These are phyloP conservation scores for Pterostichus madidus DNA, from an alignment of 2,888 invertebrate species.

Conservation along the genomic window DNA sequence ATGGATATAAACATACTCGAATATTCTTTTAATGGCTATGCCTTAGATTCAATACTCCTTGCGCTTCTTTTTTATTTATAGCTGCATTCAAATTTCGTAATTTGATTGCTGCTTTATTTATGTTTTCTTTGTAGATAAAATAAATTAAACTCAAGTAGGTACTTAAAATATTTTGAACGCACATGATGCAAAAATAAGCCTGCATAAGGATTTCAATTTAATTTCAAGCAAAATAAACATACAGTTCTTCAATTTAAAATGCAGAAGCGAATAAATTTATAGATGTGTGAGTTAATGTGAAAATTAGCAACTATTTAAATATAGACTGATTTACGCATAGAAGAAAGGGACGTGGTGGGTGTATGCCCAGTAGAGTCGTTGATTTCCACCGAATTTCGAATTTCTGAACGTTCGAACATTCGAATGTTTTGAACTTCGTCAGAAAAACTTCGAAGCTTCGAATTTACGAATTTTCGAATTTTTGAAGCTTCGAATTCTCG, in stretches of 20 bases:
- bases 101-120: slow-evolving; percentile 39
- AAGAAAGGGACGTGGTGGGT: too few species aligned
- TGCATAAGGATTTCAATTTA: background rate
- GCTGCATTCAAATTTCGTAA: slow-evolving; percentile 7
- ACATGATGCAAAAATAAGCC: slow-evolving; percentile 18
- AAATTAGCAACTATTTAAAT: slow-evolving; percentile 43
- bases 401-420: too few species aligned
- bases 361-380: too few species aligned
- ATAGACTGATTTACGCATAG: too few species aligned
- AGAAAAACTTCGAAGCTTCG: too few species aligned
- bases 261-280: background rate
- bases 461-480: too few species aligned
- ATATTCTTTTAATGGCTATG: slow-evolving; percentile 17
- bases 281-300: background rate
- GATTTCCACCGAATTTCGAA: too few species aligned
- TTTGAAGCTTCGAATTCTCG: too few species aligned
- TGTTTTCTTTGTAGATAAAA: slow-evolving; percentile 38
- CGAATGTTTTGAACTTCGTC: too few species aligned
- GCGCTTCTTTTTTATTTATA: slow-evolving; percentile 27
- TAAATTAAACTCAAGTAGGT: slow-evolving; percentile 19
- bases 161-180: slow-evolving; percentile 11
- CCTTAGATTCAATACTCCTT: background rate
- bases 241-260: too few species aligned
- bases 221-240: background rate
- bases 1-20: background rate